These are phyloP conservation scores for Mechanitis messenoides DNA, from an alignment of 2,888 invertebrate genomes.

Conservation along the genomic window DNA sequence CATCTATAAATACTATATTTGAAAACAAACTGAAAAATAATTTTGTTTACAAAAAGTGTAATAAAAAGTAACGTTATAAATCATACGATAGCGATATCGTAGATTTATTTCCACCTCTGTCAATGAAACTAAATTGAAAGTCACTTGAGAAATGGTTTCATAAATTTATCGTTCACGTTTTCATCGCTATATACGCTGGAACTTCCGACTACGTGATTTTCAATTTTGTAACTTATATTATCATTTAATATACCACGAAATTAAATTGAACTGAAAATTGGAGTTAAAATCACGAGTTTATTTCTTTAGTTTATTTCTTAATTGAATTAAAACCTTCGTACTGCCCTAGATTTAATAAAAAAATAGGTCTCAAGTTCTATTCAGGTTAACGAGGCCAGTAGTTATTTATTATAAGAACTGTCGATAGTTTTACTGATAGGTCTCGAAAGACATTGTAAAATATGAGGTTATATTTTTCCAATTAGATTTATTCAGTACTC, in stretches of 20 bases:
- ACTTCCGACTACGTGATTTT: conserved; percentile 9
- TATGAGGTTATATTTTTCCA: too few species aligned
- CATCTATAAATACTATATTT: neutral
- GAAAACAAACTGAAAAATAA: neutral
- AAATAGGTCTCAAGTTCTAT: too few species aligned
- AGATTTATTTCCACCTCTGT: conserved; percentile 26
- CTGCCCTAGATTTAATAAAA: too few species aligned
- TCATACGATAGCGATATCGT: conserved; percentile 4
- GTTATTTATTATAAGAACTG: too few species aligned
- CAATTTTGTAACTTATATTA: conserved; percentile 3
- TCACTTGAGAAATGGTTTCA: conserved; percentile 49
- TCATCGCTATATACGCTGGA: conserved; percentile 6
- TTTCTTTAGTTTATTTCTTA: too few species aligned
- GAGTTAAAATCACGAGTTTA: neutral
- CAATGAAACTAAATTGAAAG: conserved; percentile 44
- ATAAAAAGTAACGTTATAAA: neutral
- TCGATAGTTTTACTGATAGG: too few species aligned
- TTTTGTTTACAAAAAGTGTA: neutral
- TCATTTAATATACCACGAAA: neutral
- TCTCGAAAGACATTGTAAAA: too few species aligned
- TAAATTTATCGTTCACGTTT: conserved; percentile 31
- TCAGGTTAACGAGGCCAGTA: too few species aligned
- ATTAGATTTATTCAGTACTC: too few species aligned
- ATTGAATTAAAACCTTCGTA: too few species aligned
- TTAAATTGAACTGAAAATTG: neutral